Evolutionary conservation across 2,797 vertebrate species (phyloP).

Genomic region (Neomorphus geoffroyi): DNA sequence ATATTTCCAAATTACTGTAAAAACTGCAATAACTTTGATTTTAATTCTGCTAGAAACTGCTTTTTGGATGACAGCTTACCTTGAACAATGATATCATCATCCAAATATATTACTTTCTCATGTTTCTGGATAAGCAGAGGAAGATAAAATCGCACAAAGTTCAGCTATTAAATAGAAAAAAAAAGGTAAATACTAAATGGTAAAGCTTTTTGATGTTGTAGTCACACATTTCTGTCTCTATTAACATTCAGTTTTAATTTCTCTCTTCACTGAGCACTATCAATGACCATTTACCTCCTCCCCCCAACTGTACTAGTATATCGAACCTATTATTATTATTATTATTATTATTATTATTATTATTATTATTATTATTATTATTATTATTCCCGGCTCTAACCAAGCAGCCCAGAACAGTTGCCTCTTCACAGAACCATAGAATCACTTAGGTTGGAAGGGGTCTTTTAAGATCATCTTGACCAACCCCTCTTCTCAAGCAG

Average conservation of each 20-base stretch:
- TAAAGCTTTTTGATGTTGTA: neutral
- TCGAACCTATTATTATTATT: neutral
- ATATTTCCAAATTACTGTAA: neutral
- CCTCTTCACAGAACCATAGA: neutral
- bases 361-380: no score
- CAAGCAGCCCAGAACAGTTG: neutral
- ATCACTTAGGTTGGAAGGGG: neutral
- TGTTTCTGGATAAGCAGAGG: conserved; percentile 89
- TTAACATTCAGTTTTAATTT: neutral
- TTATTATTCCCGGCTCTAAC: neutral
- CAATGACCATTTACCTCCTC: neutral
- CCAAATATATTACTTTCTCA: conserved; percentile 91
- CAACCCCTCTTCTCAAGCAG: neutral
- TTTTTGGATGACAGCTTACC: conserved; percentile 75
- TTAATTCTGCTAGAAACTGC: neutral
- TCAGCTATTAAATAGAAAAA: conserved; percentile 81
- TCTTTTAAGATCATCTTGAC: neutral
- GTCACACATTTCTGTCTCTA: neutral
- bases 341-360: no score
- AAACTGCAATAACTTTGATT: neutral
- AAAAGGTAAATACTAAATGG: neutral
- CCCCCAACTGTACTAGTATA: neutral
- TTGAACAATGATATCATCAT: conserved; percentile 96
- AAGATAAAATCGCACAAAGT: conserved; percentile 95
- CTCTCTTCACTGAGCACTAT: neutral